Percentiles rank a stretch among this genome's conserved stretches.
Evolutionary conservation across 2,888 invertebrate species (phyloP).

Genomic region (Anagyrus pseudococci): DNA sequence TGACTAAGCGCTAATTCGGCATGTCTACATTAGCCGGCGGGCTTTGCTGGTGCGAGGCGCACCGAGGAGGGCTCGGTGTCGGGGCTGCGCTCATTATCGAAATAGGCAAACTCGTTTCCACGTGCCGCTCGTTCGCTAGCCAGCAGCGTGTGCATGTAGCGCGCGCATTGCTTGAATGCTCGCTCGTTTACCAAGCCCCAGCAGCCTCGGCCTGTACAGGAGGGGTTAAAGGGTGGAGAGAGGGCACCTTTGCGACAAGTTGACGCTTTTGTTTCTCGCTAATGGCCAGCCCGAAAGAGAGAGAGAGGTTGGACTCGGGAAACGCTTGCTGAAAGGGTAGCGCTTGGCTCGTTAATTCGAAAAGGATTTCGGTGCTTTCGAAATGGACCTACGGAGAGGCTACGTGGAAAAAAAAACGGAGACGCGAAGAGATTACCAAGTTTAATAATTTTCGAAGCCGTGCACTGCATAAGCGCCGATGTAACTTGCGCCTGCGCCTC

Average conservation of each 20-base stretch:
- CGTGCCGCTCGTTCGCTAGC: neutral
- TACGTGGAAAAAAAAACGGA: neutral
- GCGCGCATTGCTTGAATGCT: slow-evolving; percentile 25
- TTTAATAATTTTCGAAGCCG: no score
- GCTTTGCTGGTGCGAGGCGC: no score
- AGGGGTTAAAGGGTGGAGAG: neutral
- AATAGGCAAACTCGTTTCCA: slow-evolving; percentile 25
- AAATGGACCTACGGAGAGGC: neutral
- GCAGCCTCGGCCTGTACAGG: no score
- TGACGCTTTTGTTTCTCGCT: slow-evolving; percentile 36
- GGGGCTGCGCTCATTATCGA: slow-evolving; percentile 9
- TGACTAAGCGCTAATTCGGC: no score
- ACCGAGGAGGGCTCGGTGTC: no score
- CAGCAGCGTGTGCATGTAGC: neutral
- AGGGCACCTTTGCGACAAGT: slow-evolving; percentile 22
- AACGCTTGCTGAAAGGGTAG: neutral
- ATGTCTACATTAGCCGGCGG: no score
- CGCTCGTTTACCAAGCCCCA: slow-evolving; percentile 18
- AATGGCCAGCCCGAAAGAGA: slow-evolving; percentile 26
- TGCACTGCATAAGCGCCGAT: no score
- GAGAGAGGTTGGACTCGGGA: slow-evolving; percentile 8
- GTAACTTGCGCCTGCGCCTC: no score
- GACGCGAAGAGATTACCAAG: no score
- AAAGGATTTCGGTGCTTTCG: slow-evolving; percentile 27
- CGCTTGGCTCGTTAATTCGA: slow-evolving; percentile 27